Conservation (phyloP, 2,888 invertebrate genomes). For the Incurvaria masculella region DNA sequence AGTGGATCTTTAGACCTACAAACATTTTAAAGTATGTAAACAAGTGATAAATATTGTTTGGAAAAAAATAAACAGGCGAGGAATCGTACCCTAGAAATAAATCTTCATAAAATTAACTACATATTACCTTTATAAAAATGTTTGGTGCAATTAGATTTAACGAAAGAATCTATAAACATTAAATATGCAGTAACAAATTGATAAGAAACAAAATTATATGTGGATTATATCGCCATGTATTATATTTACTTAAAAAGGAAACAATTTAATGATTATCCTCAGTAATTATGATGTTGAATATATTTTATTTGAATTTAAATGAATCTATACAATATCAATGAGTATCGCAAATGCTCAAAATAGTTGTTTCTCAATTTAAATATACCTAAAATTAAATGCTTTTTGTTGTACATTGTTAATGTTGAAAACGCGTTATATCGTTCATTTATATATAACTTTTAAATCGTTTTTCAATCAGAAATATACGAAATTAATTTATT, state of each 20-base stretch:
- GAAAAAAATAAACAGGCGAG: neutral
- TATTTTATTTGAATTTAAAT: no score
- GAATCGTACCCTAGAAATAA: neutral
- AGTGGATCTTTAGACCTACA: no score
- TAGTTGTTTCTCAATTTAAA: slow-evolving; percentile 25
- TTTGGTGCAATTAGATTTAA: neutral
- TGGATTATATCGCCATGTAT: no score
- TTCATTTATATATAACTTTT: no score
- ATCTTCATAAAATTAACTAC: neutral
- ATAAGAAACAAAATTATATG: neutral
- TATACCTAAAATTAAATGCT: slow-evolving; percentile 57
- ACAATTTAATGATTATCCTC: neutral
- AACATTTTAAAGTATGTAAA: no score
- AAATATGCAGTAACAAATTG: neutral
- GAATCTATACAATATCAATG: no score
- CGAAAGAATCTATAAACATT: neutral
- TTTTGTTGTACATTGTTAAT: slow-evolving; percentile 49
- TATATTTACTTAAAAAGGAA: no score
- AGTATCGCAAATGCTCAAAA: neutral
- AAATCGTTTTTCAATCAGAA: no score
- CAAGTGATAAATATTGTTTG: no score
- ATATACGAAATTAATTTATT: no score
- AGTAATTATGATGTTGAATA: neutral
- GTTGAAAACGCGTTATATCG: neutral
- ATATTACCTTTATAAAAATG: neutral